Evolutionary conservation across 2,113 vertebrate species (phyloP).

Genomic region (Myotis lucifugus): DNA sequence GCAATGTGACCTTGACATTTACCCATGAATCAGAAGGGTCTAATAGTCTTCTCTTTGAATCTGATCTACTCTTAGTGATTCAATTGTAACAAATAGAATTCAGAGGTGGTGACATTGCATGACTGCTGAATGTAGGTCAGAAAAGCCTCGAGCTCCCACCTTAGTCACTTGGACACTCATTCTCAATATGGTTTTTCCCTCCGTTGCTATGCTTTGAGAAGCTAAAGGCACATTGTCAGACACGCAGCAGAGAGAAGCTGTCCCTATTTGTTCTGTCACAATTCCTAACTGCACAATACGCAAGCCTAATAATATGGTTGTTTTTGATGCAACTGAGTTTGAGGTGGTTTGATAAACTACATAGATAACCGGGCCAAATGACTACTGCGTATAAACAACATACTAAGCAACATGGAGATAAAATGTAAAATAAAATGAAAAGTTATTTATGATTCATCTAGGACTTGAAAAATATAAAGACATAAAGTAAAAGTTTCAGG

Average conservation of each 20-base stretch:
- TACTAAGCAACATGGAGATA: background rate
- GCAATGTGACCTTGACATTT: background rate
- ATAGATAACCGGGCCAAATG: background rate
- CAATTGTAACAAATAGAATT: background rate
- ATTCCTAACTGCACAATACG: background rate
- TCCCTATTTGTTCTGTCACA: background rate
- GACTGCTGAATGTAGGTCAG: background rate
- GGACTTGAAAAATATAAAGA: conserved; percentile 41
- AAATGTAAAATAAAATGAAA: conserved; percentile 20
- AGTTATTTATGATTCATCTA: background rate
- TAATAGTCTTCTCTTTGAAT: background rate
- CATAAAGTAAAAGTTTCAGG: background rate
- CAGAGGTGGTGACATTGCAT: background rate
- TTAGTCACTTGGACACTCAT: background rate
- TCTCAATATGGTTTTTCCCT: background rate
- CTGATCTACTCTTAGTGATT: background rate
- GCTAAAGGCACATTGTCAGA: background rate
- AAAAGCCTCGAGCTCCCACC: background rate
- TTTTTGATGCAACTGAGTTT: background rate
- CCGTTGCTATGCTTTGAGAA: background rate
- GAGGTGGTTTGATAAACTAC: background rate
- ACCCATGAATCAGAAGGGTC: background rate
- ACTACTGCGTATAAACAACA: background rate
- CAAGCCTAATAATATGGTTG: background rate
- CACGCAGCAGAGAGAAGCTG: background rate